Base-by-base conservation (phyloP, 2,113 vertebrate species). In the Heterotilapia buettikoferi region DNA sequence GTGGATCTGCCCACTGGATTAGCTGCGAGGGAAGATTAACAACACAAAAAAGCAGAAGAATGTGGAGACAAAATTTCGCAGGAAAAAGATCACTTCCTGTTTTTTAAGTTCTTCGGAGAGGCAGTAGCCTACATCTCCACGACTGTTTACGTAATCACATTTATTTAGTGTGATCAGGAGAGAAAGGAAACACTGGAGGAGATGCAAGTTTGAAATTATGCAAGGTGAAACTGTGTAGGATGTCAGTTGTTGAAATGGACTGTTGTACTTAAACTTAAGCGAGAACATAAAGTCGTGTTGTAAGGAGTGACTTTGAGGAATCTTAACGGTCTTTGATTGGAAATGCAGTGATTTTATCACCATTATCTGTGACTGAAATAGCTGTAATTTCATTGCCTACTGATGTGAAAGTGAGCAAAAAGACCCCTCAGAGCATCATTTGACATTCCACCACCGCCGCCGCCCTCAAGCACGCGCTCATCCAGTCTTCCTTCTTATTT, bases 1-100 rank as follows among this genome's bases (percentile, higher is more conserved):
- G 88, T 93, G 93, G 95, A 96, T 96, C 93, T 92, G 93, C 94
- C 94, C 93, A 95, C 92, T 93, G 94, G 94, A 96, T 96, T 96
- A 93, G 94, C 95, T 96, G 87, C 84, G 84, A 95, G 95, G 93
- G 88, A 90, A 94, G 92, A 96, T 95, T 96, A 96, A 92, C 92
- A 56, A 92, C 86, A 93, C 86, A 92, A 86, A 93, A 66, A 66
- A 91, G 82, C 52, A 88, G 82, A 90, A 68, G 47, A 86, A 88
- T 68, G 82, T 13, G 5, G 78, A 86, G 86, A 92, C 88, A 26
- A 83, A 50, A 86, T 86, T 80, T 86, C 59, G 61, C 68, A 61
- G 56, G 52, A 88, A 91, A 91, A 90, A 88, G 83, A 91, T 68
- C 54, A 82, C 88, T 93, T 92, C 84, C 88, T 83, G 31, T 85